Conservation (phyloP, 2,888 invertebrate genomes). For the Drosophila parthenogenetica region DNA sequence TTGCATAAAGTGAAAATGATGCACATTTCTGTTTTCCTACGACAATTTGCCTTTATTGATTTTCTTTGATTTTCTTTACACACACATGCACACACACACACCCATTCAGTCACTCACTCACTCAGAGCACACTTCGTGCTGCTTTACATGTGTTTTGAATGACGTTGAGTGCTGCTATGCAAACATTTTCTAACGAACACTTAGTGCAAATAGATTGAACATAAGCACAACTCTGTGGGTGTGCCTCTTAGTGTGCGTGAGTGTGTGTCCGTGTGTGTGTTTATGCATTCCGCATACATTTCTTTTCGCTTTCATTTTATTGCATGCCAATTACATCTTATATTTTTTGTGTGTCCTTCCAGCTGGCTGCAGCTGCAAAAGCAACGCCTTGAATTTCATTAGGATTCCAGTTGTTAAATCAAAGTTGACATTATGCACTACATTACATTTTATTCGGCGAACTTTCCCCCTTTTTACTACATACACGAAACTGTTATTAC, state of each 20-base stretch:
- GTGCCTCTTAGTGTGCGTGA: conserved; percentile 16
- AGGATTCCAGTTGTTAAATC: conserved; percentile 63
- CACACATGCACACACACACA: conserved; percentile 28
- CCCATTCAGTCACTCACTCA: conserved; percentile 13
- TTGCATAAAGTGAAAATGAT: conserved; percentile 80
- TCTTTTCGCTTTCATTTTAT: conserved; percentile 52
- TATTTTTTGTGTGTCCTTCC: conserved; percentile 26
- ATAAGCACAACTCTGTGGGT: conserved; percentile 31
- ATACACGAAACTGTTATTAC: conserved; percentile 41
- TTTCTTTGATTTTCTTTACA: conserved; percentile 72
- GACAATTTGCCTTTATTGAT: conserved; percentile 78
- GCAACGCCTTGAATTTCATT: conserved; percentile 65
- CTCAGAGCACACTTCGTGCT: conserved; percentile 46
- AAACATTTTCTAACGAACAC: conserved; percentile 80
- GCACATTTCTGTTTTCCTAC: conserved; percentile 76
- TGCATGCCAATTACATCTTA: conserved; percentile 74
- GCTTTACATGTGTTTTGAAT: conserved; percentile 76
- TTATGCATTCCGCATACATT: conserved; percentile 15
- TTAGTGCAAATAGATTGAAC: conserved; percentile 75
- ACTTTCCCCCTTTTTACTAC: background rate
- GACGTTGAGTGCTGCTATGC: conserved; percentile 78
- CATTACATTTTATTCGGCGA: conserved; percentile 43
- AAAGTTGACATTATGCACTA: conserved; percentile 62
- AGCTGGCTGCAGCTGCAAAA: conserved; percentile 17
- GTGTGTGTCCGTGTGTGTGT: conserved; percentile 20